phyloP scores from a whole-genome alignment of 2,888 invertebrate species.

The Formica aserva region DNA sequence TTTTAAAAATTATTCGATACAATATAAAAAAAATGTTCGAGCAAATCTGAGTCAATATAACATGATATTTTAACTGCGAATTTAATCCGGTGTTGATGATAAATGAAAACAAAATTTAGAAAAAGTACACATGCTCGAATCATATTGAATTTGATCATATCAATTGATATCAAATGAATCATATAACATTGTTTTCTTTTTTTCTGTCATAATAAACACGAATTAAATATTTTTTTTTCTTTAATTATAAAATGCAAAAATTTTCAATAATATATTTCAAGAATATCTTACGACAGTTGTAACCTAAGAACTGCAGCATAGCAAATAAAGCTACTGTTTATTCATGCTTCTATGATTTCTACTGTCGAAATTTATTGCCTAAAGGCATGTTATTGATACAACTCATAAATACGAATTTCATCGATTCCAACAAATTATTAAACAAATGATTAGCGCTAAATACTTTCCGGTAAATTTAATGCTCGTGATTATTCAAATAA shows the following conservation, averaged over 20 bases:
- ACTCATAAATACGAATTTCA: background rate
- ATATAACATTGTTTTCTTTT: background rate
- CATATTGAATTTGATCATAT: background rate
- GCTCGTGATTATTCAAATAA: background rate
- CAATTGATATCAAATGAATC: background rate
- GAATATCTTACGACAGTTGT: background rate
- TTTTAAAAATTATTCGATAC: background rate
- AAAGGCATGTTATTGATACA: background rate
- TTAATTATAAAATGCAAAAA: background rate
- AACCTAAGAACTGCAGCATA: conserved; percentile 9
- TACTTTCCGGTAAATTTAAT: background rate
- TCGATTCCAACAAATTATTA: conserved; percentile 3
- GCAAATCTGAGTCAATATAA: background rate
- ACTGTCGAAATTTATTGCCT: background rate
- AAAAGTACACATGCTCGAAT: background rate
- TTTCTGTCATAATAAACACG: background rate
- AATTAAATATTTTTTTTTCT: background rate
- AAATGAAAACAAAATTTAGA: background rate
- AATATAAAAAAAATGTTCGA: background rate
- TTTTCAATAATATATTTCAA: background rate
- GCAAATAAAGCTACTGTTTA: conserved; percentile 28
- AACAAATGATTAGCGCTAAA: background rate
- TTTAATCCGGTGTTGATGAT: background rate
- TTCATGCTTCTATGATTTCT: conserved; percentile 37
- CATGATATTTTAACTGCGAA: background rate